Evolutionary conservation across 2,888 invertebrate species (phyloP), one percentile per base, ranked within the genome.

Genomic region (Rhabditoides inermis): DNA sequence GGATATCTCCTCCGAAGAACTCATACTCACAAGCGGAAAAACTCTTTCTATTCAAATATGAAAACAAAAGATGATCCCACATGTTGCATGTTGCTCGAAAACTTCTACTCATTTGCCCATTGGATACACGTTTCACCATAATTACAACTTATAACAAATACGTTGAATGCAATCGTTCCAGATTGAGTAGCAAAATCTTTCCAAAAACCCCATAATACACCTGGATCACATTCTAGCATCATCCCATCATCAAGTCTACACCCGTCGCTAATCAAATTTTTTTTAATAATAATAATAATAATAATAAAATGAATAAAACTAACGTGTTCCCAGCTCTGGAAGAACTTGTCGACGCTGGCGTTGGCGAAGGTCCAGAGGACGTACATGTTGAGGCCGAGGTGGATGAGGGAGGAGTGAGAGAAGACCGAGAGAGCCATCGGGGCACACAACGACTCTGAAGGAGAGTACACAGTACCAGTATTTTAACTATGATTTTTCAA

Each of bases 351-450:
- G 26, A 66, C 49, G 18, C 77, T 39, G n/a, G 56, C 42, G 65
- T 82, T 79, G 53, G 82, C 84, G 75, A 90, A 90, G 76, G 86
- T 88, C 78, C 88, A 87, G 26, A 95, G 81, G 39, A 91, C 94
- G 80, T 88, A 92, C 94, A 98, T 95, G 79, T 98, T 98, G 49
- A 87, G 85, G 65, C 85, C 84, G 55, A 94, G 82, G 80, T 95
- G 95, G 60, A 89, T 79, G 35, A 84, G 78, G 1, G 87, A 87
- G 73, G 86, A 86, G 77, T 95, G 95, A 72, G 92, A 94, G 79
- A 95, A 95, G 30, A 87, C 87, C n/a, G 90, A 90, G 3, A 92
- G 79, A 47, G 92, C 76, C 90, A 94, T 90, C 3, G 94, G 89
- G 79, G 85, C 82, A 77, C 88, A 89, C 45, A 85, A 80, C 60